Conservation (phyloP, 2,888 invertebrate species). For the Coecobrya sp. region DNA sequence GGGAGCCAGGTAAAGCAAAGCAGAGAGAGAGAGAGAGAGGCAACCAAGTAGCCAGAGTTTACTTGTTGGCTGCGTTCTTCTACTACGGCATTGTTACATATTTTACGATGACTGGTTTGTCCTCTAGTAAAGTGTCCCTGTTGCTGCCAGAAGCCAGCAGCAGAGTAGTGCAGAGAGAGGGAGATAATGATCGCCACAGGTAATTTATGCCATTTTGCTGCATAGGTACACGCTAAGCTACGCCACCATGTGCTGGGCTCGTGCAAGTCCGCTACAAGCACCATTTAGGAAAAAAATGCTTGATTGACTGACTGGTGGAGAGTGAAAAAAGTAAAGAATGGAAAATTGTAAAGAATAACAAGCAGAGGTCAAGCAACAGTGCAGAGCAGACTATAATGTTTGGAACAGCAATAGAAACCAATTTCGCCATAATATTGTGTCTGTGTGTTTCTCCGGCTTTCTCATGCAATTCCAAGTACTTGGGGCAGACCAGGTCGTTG, state of each 20-base stretch:
- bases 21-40: not conserved
- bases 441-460: no score
- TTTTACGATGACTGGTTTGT: not conserved
- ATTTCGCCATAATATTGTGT: no score
- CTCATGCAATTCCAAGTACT: no score
- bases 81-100: not conserved
- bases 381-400: not conserved
- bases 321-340: not conserved
- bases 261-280: conserved; percentile 5
- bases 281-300: not conserved
- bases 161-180: not conserved
- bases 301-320: conserved; percentile 23
- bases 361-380: conserved; percentile 44
- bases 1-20: no score
- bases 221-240: not conserved
- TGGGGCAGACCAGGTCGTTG: not conserved
- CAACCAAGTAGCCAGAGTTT: not conserved
- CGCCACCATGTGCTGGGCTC: not conserved
- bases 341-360: not conserved
- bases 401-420: not conserved
- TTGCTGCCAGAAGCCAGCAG: not conserved
- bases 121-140: conserved; percentile 2
- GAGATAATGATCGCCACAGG: conserved; percentile 80
- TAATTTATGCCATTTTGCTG: conserved; percentile 59
- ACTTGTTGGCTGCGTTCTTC: conserved; percentile 30